Base-by-base conservation (phyloP, 2,113 vertebrate genomes). In the Chionodraco myersi region DNA sequence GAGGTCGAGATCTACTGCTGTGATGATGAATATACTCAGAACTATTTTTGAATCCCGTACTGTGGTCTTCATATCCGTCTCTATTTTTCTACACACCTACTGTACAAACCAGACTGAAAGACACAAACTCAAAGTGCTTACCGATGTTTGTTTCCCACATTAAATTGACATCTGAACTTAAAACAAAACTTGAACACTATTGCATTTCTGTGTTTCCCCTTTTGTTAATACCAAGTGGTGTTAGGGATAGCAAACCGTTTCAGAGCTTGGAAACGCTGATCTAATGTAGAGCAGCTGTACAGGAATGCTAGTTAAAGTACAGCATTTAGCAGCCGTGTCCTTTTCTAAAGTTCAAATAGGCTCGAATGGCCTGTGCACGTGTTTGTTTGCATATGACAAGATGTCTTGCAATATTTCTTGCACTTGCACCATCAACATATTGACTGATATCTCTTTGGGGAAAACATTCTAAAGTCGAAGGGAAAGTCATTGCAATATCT, bases 401-500 rank as follows among this genome's bases (percentile, higher is more conserved):
- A 70, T 64, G 36, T 44, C 75, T 51, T 10, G 36, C 23, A 63
- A 69, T 62, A 56, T 23, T 85, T 77, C 80, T 80, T 80, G 36
- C 6, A 54, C 53, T 80, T 80, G 36, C 6, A 54, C 53, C 16
- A 16, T 72, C 21, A 79, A 72, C 71, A 64, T 76, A 36, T 65
- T 56, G 67, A 77, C 45, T 57, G 76, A 65, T 47, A 21, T 69
- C 83, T 80, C 83, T 66, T 30, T 34, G 12, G 53, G 49, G 72
- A 86, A 70, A 84, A 86, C 84, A 87, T 88, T 88, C 87, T 76
- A 63, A 10, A 85, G 89, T 88, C 79, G 11, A 73, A 66, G 49
- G 36, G 44, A 73, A 75, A 14, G 51, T 56, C 10, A 44, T 10
- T 12, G 69, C 69, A 52, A 61, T 34, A 2, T 78, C 18, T 41